A percentile compares a stretch with the other conserved stretches of the same genome.
phyloP scores from a whole-genome alignment of 2,888 invertebrate genomes.

The Pinctada fucata region DNA sequence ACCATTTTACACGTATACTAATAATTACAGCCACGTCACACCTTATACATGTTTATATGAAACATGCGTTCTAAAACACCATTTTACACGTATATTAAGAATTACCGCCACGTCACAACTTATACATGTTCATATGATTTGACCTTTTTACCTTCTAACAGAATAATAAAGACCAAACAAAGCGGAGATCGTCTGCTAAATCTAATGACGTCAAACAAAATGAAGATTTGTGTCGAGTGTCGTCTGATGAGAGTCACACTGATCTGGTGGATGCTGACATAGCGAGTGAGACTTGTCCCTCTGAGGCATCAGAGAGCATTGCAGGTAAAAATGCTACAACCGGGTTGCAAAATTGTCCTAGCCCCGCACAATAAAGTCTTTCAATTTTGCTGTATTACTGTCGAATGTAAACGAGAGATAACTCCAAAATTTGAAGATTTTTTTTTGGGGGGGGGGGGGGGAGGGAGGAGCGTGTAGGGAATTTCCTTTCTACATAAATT shows the following conservation, averaged over 20 bases:
- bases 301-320: conserved; percentile 1
- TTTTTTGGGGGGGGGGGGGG: neutral
- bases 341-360: too few species aligned
- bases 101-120: too few species aligned
- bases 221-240: neutral
- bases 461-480: neutral
- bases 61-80: too few species aligned
- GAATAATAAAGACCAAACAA: neutral
- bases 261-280: conserved; percentile 2
- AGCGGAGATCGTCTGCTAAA: neutral
- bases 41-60: too few species aligned
- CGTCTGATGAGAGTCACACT: conserved; percentile 7
- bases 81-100: too few species aligned
- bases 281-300: neutral
- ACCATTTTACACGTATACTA: too few species aligned
- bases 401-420: too few species aligned
- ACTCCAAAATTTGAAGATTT: neutral
- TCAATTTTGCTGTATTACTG: too few species aligned
- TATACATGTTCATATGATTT: too few species aligned
- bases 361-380: too few species aligned
- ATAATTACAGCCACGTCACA: too few species aligned
- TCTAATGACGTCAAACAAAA: neutral
- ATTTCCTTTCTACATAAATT: neutral
- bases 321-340: neutral
- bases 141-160: neutral